phyloP scores from a whole-genome alignment of 2,797 vertebrate genomes.

The Syngnathus rostellatus region DNA sequence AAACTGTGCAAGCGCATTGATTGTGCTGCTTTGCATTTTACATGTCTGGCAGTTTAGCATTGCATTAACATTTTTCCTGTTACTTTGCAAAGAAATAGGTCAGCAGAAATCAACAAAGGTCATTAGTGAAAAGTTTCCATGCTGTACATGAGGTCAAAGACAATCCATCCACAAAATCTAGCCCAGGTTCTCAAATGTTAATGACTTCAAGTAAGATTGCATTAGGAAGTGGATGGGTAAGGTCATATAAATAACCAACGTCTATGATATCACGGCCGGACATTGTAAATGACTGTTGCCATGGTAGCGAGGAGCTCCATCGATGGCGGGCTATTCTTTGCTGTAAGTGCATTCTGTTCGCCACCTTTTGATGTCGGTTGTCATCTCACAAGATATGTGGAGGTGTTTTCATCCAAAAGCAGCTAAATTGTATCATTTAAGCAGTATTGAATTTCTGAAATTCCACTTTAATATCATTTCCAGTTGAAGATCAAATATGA shows the following conservation, averaged over 20 bases:
- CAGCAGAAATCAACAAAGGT: constrained; percentile 21
- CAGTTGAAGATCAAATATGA: background rate
- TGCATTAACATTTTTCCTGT: constrained; percentile 37
- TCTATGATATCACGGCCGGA: background rate
- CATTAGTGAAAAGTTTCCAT: constrained; percentile 7
- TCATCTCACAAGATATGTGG: no score
- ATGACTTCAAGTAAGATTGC: background rate
- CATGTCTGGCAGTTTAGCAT: constrained; percentile 32
- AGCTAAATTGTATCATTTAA: no score
- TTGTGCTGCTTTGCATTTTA: constrained; percentile 44
- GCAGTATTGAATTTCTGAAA: background rate
- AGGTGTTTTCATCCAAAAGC: no score
- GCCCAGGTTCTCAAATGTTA: background rate
- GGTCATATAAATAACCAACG: background rate
- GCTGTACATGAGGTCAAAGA: constrained; percentile 12
- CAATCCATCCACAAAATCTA: no score
- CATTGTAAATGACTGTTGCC: background rate
- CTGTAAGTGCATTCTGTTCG: background rate
- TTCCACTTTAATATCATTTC: background rate
- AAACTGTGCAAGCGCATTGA: constrained; percentile 36
- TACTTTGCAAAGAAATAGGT: constrained; percentile 20
- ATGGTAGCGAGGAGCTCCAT: background rate
- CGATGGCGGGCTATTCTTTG: background rate
- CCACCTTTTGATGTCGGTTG: no score
- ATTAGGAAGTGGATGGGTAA: background rate